Percentiles rank a stretch among this genome's conserved stretches.
phyloP scores from a whole-genome alignment of 2,888 invertebrate species.

The Tryphoninae sp. region DNA sequence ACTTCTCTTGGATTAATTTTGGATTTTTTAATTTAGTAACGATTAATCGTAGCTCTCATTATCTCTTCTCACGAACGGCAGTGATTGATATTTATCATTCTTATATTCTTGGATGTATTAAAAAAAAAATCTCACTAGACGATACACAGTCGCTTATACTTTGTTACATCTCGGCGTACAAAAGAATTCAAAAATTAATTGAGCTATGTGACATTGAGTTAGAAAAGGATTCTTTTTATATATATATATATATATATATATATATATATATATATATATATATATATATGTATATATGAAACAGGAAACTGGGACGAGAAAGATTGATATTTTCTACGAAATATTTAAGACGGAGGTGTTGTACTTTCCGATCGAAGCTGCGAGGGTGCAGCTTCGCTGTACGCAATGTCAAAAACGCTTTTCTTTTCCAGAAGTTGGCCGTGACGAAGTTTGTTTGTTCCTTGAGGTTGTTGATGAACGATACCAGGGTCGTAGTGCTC shows the following conservation, averaged over 20 bases:
- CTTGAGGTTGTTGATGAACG: constrained; percentile 84
- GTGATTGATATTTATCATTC: constrained; percentile 55
- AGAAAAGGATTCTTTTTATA: constrained; percentile 26
- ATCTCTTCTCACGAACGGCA: constrained; percentile 63
- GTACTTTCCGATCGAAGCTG: constrained; percentile 91
- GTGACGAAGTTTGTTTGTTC: constrained; percentile 74
- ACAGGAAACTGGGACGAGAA: constrained; percentile 12
- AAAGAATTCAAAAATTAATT: constrained; percentile 47
- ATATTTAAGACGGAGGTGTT: constrained; percentile 85
- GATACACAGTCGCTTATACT: constrained; percentile 30
- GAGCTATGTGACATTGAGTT: constrained; percentile 43
- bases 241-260: not conserved
- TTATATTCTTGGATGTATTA: constrained; percentile 26
- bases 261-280: not conserved
- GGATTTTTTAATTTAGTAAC: constrained; percentile 31
- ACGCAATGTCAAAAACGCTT: constrained; percentile 96
- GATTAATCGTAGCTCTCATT: too few species aligned
- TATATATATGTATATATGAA: not conserved
- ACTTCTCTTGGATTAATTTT: constrained; percentile 22
- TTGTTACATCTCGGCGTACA: constrained; percentile 56
- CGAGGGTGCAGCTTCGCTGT: constrained; percentile 94
- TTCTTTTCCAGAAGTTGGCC: constrained; percentile 89
- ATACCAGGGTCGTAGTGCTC: constrained; percentile 87
- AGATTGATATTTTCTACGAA: constrained; percentile 4
- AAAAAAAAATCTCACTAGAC: constrained; percentile 29